These are phyloP conservation scores for Salvelinus alpinus DNA, from an alignment of 2,113 vertebrate genomes.

Conservation along the genomic window DNA sequence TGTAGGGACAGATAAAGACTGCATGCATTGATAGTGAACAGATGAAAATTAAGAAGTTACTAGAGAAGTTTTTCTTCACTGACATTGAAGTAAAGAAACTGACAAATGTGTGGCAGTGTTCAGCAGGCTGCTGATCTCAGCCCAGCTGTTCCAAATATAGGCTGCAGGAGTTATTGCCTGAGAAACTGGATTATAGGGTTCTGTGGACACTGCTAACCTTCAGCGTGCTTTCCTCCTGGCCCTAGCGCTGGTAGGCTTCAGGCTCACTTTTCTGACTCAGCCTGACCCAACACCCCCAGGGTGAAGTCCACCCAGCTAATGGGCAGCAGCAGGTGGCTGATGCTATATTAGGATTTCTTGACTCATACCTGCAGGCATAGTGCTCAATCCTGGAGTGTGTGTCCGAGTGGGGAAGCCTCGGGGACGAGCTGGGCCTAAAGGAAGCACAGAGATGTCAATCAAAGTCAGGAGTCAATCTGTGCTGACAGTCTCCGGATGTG, in stretches of 20 bases:
- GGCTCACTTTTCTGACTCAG: background rate
- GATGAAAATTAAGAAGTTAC: background rate
- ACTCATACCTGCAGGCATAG: slow-evolving; percentile 81
- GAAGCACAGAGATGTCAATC: background rate
- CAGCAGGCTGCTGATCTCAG: background rate
- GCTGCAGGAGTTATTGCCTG: background rate
- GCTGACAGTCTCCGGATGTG: background rate
- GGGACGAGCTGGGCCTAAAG: background rate
- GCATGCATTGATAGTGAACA: background rate
- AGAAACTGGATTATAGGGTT: background rate
- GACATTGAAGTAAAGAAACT: background rate
- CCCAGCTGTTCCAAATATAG: background rate
- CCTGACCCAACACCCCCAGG: background rate
- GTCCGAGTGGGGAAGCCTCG: background rate
- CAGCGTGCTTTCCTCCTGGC: background rate
- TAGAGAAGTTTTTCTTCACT: background rate
- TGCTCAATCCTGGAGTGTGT: slow-evolving; percentile 61
- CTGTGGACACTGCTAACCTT: background rate
- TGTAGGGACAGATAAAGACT: background rate
- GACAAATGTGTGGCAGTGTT: background rate
- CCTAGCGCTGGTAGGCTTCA: too few species aligned
- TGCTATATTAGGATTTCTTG: background rate
- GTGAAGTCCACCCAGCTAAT: background rate
- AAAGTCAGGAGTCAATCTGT: background rate
- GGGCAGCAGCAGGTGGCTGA: background rate